Conservation (phyloP, 1,140 invertebrate species). For the Pseudomyrmex cubaensis region DNA sequence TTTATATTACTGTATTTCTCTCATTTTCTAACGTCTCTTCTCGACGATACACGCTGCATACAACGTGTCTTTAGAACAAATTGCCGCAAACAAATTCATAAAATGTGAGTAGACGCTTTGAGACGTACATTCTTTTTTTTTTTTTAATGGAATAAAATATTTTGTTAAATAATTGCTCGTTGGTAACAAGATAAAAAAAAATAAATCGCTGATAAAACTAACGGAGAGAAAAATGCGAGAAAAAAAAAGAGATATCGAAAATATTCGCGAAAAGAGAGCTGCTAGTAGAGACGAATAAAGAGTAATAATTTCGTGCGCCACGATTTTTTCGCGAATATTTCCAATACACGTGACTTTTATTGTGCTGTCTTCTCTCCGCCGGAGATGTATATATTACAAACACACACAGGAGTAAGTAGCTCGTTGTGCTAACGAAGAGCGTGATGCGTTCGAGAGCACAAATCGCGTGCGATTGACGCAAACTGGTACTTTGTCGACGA, state of each 20-base stretch:
- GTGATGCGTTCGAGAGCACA: conserved; percentile 6
- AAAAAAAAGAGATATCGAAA: not conserved
- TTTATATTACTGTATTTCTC: conserved; percentile 37
- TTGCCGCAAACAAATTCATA: not conserved
- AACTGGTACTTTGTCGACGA: not conserved
- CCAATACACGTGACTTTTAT: not conserved
- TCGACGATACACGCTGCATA: not conserved
- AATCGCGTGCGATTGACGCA: conserved; percentile 35
- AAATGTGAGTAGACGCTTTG: not conserved
- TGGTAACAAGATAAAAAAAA: too few species aligned
- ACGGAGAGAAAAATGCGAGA: too few species aligned
- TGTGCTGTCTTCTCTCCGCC: not conserved
- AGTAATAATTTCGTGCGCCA: not conserved
- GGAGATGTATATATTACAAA: not conserved
- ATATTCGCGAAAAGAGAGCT: too few species aligned
- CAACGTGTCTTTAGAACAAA: not conserved
- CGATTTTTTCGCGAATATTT: not conserved
- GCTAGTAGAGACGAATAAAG: too few species aligned
- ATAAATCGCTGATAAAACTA: too few species aligned
- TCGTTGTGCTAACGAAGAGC: not conserved
- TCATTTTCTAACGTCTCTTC: conserved; percentile 10
- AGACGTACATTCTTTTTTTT: not conserved
- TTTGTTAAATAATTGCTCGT: not conserved
- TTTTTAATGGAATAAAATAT: not conserved
- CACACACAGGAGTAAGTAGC: conserved; percentile 3